Evolutionary conservation across 1,140 invertebrate species (phyloP), one percentile per base, ranked within the genome.

Genomic region (Cyphomyrmex costatus): DNA sequence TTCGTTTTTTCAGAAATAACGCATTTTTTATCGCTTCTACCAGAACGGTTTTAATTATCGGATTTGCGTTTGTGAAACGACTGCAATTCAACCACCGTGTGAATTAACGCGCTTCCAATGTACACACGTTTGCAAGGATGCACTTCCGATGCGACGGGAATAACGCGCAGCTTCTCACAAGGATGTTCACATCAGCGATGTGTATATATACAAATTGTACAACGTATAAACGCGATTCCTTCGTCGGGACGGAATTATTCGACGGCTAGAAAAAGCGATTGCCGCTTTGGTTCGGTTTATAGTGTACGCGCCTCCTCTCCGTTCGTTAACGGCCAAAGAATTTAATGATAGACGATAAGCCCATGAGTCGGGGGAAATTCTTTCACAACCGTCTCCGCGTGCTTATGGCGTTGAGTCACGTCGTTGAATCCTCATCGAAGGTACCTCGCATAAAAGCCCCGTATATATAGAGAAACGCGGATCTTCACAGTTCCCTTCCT

Each of bases 311-410:
- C 46, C 68, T 53, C 58, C 56, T 70, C 8, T 24, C 4, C 51
- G 51, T 60, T 58, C 46, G 68, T 83, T 78, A 77, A 86, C 58
- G 77, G 61, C 60, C 58, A 14, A n/a, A 85, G 88, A 86, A 89
- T 89, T 89, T 83, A 89, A 86, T 89, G 88, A 89, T 89, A 89
- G 86, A 86, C 85, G 88, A 89, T 86, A 89, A 89, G 61, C 36
- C 33, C 77, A 19, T 21, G 49, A 61, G 60, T 66, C 61, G 85
- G 73, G 58, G 85, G 60, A 86, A 80, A 89, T 60, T 56, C 46
- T 74, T 83, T 88, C 51, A 56, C 65, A 65, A 68, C 51, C 79
- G 84, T 74, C 83, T 77, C 70, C 27, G 88, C 74, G 80, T 83
- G 86, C 86, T 83, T 89, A 89, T 73, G 36, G 58, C 46, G 88